phyloP scores from a whole-genome alignment of 2,113 vertebrate species.

The Pagrus major region DNA sequence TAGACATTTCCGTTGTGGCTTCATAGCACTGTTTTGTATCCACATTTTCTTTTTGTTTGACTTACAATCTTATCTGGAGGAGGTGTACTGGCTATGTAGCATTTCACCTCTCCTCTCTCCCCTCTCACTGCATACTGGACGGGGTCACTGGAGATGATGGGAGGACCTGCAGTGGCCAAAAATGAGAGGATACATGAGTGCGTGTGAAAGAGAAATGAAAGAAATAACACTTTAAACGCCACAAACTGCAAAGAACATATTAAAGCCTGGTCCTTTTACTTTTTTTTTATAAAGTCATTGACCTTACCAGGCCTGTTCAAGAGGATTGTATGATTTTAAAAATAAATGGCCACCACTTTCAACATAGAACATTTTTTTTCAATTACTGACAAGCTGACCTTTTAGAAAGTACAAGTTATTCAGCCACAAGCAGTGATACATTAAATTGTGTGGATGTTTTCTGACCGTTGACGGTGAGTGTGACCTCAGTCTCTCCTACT shows the following conservation, averaged over 20 bases:
- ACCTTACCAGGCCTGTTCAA: conserved; percentile 4
- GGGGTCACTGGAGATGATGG: conserved; percentile 98
- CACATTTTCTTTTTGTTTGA: conserved; percentile 51
- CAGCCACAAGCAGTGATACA: conserved; percentile 19
- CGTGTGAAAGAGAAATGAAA: not conserved
- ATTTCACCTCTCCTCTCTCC: conserved; percentile 97
- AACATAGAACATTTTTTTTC: not conserved
- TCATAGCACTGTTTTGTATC: not conserved
- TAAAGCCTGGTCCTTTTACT: not conserved
- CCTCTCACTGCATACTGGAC: conserved; percentile 94
- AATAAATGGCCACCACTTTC: conserved; percentile 27
- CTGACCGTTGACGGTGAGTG: conserved; percentile 94
- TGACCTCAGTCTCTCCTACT: conserved; percentile 94
- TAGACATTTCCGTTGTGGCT: not conserved
- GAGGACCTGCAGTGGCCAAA: conserved; percentile 87
- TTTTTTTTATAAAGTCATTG: not conserved
- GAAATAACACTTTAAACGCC: not conserved
- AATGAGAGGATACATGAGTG: not conserved
- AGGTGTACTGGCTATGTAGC: conserved; percentile 96
- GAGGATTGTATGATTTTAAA: conserved; percentile 8
- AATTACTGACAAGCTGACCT: conserved; percentile 38
- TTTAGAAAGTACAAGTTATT: conserved; percentile 18
- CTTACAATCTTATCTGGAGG: conserved; percentile 97
- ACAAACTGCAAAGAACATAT: not conserved
- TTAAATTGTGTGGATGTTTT: conserved; percentile 36